Percentiles rank a stretch among this genome's conserved stretches.
These are phyloP conservation scores for Florisuga fusca DNA, from an alignment of 2,797 vertebrate genomes.

Conservation along the genomic window DNA sequence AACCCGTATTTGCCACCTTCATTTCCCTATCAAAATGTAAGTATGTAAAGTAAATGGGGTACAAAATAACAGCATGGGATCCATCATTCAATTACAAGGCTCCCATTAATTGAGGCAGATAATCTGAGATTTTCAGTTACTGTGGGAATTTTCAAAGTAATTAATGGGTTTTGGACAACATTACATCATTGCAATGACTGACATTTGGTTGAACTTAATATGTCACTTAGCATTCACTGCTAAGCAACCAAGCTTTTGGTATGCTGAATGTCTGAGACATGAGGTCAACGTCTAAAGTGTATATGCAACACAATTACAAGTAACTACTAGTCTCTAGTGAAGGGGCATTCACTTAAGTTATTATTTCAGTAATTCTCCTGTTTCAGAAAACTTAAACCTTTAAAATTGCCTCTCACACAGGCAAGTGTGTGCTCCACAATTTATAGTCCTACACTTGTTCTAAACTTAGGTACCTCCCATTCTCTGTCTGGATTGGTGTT, in stretches of 20 bases:
- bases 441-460: neutral
- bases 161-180: constrained; percentile 64
- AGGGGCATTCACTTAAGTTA: neutral
- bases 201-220: constrained; percentile 67
- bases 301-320: constrained; percentile 43
- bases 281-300: constrained; percentile 57
- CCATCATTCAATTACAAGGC: constrained; percentile 32
- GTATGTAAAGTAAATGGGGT: neutral
- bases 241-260: constrained; percentile 53
- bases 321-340: neutral
- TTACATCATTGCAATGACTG: constrained; percentile 65
- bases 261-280: constrained; percentile 43
- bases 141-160: constrained; percentile 69
- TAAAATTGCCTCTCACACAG: neutral
- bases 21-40: neutral
- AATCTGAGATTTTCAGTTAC: constrained; percentile 67
- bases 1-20: neutral
- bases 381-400: neutral
- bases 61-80: constrained; percentile 63
- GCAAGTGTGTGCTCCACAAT: neutral
- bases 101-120: constrained; percentile 67
- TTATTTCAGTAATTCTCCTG: neutral
- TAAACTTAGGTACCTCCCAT: neutral
- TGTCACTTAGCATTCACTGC: constrained; percentile 63
- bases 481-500: neutral